These are phyloP conservation scores for Carcharodon carcharias DNA, from an alignment of 2,797 vertebrate species.

Conservation along the genomic window DNA sequence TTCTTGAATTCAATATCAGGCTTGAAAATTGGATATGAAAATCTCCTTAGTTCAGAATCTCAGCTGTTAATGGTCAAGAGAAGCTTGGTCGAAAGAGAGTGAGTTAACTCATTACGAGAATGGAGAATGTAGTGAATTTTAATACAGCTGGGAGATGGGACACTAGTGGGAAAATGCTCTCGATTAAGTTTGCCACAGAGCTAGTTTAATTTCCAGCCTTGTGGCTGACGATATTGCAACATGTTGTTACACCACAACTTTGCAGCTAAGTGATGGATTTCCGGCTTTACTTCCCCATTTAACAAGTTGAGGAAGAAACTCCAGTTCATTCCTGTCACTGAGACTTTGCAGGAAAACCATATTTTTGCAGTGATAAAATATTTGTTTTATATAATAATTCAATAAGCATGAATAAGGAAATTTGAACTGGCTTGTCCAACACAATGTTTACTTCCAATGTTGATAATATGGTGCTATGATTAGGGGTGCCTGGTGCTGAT, in stretches of 20 bases:
- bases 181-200: background rate
- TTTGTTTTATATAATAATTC: background rate
- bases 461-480: background rate
- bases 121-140: background rate
- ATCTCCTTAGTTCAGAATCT: background rate
- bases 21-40: background rate
- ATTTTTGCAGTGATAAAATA: background rate
- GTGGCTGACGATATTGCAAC: background rate
- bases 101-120: background rate
- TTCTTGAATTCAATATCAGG: background rate
- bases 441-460: background rate
- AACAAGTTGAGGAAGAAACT: background rate
- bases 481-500: background rate
- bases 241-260: background rate
- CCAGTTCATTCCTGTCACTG: background rate
- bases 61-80: background rate
- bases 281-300: background rate
- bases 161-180: background rate
- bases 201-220: background rate
- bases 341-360: background rate
- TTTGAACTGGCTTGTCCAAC: background rate
- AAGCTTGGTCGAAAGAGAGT: background rate
- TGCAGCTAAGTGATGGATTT: background rate
- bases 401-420: background rate
- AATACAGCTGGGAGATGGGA: background rate